A percentile compares a stretch with the other conserved stretches of the same genome.
Evolutionary conservation across 2,113 vertebrate genomes (phyloP).

Genomic region (Arvicanthis niloticus): DNA sequence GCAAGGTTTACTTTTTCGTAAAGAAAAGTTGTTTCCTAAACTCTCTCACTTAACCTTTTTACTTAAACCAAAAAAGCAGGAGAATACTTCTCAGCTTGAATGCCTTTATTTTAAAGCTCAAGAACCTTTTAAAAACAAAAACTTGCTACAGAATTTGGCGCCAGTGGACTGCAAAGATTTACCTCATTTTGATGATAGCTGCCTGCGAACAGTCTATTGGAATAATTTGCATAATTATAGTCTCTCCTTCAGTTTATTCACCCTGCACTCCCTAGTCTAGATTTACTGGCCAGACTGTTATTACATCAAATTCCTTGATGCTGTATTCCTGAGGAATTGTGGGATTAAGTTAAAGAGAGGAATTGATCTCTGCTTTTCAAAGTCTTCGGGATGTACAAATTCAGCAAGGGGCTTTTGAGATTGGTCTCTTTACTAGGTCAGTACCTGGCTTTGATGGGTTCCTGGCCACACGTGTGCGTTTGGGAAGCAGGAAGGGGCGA

Average conservation of each 20-base stretch:
- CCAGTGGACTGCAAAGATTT: neutral
- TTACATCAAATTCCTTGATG: conserved; percentile 58
- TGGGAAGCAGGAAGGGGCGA: neutral
- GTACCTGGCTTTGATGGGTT: conserved; percentile 36
- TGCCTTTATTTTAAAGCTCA: conserved; percentile 37
- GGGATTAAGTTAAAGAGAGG: conserved; percentile 46
- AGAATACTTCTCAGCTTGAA: neutral
- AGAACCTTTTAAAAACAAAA: conserved; percentile 29
- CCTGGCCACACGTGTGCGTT: neutral
- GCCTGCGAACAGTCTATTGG: conserved; percentile 18
- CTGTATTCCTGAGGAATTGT: neutral
- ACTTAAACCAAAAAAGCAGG: neutral
- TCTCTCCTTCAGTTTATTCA: neutral
- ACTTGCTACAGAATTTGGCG: conserved; percentile 27
- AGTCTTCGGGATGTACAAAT: neutral
- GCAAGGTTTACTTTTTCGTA: conserved; percentile 44
- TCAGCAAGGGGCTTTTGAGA: conserved; percentile 3
- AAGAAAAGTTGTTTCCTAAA: conserved; percentile 45
- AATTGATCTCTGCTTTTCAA: neutral
- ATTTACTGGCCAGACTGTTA: conserved; percentile 66
- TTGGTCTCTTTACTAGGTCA: neutral
- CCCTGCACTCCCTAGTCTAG: conserved; percentile 63
- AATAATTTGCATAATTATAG: conserved; percentile 61
- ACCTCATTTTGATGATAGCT: conserved; percentile 48
- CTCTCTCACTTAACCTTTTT: conserved; percentile 25